Evolutionary conservation across 2,888 invertebrate species (phyloP), one percentile per base, ranked within the genome.

Genomic region (Pollenia amentaria): DNA sequence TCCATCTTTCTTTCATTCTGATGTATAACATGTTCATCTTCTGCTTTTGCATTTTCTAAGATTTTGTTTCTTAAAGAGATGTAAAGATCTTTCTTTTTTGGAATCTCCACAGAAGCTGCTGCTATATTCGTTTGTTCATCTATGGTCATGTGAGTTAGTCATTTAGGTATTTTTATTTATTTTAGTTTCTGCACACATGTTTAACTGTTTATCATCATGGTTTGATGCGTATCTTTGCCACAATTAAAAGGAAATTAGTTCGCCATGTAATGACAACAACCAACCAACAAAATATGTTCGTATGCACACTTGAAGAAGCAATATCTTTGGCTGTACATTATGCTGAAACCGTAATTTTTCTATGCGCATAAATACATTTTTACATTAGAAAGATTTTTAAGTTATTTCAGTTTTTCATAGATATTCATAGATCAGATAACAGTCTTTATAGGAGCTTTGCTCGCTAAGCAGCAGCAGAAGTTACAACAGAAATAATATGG

Each of bases 221-320:
- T 86, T 79, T 86, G 83, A 86, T 86, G 86, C 82, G 75, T 75
- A 86, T 86, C 86, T 78, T 79, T 75, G 86, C 75, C 82, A 83
- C 86, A 86, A 86, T 86, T 86, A 86, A 86, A 86, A 86, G 75
- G 83, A 86, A 86, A 86, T 86, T 86, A 83, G 86, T 83, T 83
- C 79, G 69, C 64, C 64, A 83, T 83, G 64, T 83, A 86, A 79
- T 86, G 83, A 79, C 79, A 83, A 79, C 78, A 65, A 72, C 44
- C 10, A 48, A 62, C 67, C 60, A 82, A 40, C 40, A 42, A 80
- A 64, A n/a, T 51, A 29, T 42, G n/a, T 62, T 51, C 48, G n/a
- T 18, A 67, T 67, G 14, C 65, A 65, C 62, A 72, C 38, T 65
- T 72, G 55, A 65, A 79, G 60, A 79, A 81, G 73, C 48, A 73